A percentile compares a stretch with the other conserved stretches of the same genome.
Evolutionary conservation across 1,140 invertebrate species (phyloP).

Genomic region (Hycleus cichorii): DNA sequence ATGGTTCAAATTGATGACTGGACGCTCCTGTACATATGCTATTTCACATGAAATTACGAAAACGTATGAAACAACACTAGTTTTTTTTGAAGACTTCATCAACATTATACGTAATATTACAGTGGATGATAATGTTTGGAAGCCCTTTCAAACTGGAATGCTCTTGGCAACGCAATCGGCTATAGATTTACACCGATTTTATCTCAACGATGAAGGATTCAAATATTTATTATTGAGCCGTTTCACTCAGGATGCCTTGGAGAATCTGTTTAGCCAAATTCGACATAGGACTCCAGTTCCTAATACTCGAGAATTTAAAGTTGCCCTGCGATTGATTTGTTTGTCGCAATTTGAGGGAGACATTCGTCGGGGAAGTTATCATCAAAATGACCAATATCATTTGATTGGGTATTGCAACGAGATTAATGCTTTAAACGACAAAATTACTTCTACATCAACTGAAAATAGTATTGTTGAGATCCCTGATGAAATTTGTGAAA

Average conservation of each 20-base stretch:
- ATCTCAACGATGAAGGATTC: background rate
- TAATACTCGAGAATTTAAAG: no score
- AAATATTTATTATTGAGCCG: background rate
- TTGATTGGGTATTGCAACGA: background rate
- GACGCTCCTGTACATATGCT: slow-evolving; percentile 1
- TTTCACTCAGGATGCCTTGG: background rate
- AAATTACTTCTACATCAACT: no score
- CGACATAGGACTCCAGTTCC: no score
- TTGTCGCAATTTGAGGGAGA: background rate
- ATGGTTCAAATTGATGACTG: slow-evolving; percentile 4
- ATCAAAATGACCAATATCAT: background rate
- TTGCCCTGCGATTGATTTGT: background rate
- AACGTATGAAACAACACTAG: background rate
- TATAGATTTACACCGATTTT: background rate
- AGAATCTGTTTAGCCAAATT: slow-evolving; percentile 1
- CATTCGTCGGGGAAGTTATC: no score
- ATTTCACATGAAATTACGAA: background rate
- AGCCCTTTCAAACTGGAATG: no score
- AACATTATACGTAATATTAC: background rate
- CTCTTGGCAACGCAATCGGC: background rate
- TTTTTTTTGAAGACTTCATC: background rate
- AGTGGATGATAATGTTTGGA: background rate
- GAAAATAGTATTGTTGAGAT: no score
- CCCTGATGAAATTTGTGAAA: no score
- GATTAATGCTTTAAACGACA: no score